A percentile compares a stretch with the other conserved stretches of the same genome.
These are phyloP conservation scores for Acanthaster planci DNA, from an alignment of 35 echinoderm and acorn worm genomes.

Conservation along the genomic window DNA sequence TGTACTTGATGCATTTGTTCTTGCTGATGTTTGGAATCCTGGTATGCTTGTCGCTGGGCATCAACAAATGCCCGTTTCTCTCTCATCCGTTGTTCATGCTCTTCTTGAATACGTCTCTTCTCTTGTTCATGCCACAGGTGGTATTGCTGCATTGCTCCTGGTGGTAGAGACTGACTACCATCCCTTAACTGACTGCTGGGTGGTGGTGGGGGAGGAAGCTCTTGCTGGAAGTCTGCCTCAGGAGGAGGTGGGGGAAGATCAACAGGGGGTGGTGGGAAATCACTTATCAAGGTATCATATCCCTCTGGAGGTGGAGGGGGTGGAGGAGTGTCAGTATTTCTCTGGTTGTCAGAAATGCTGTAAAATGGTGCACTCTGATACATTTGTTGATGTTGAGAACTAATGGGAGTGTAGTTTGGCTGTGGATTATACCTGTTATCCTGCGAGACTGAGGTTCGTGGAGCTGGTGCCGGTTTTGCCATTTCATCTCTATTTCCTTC, in stretches of 20 bases:
- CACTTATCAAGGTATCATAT: slow-evolving; percentile 29
- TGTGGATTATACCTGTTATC: slow-evolving; percentile 14
- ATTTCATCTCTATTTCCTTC: background rate
- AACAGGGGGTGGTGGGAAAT: slow-evolving; percentile 67
- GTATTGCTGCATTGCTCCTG: slow-evolving; percentile 63
- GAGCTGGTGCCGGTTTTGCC: background rate
- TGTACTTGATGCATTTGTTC: background rate
- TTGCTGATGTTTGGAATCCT: background rate
- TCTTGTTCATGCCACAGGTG: slow-evolving; percentile 69
- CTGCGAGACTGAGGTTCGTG: background rate
- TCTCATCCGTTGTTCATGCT: slow-evolving; percentile 16
- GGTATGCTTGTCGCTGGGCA: slow-evolving; percentile 26
- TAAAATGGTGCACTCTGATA: slow-evolving; percentile 29
- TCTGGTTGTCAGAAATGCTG: background rate
- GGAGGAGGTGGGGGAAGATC: slow-evolving; percentile 53
- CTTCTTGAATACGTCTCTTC: slow-evolving; percentile 35
- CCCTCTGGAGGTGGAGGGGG: slow-evolving; percentile 39
- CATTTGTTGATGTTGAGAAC: background rate
- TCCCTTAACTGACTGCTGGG: background rate
- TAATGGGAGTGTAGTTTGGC: background rate
- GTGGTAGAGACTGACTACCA: slow-evolving; percentile 24
- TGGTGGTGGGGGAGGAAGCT: slow-evolving; percentile 58
- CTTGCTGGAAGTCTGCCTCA: slow-evolving; percentile 31
- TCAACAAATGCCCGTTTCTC: slow-evolving; percentile 63
- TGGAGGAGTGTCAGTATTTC: background rate